phyloP scores from a whole-genome alignment of 2,113 vertebrate genomes.

The Myanophis thanlyinensis region DNA sequence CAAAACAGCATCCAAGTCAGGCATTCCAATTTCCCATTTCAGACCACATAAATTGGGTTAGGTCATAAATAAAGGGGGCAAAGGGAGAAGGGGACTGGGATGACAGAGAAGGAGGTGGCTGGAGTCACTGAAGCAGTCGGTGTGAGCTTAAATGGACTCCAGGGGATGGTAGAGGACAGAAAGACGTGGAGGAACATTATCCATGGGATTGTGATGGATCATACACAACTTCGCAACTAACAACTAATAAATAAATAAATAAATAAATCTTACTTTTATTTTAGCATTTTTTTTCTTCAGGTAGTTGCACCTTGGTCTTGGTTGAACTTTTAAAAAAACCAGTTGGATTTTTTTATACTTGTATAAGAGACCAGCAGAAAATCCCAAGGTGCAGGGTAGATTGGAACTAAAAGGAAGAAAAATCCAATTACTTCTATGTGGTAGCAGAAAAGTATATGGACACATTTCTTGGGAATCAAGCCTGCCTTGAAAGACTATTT shows the following conservation, averaged over 20 bases:
- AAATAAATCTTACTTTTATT: neutral
- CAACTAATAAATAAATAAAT: too few relatives aligned
- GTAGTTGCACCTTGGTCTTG: neutral
- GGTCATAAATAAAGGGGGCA: too few relatives aligned
- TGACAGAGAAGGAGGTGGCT: too few relatives aligned
- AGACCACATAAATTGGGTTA: neutral
- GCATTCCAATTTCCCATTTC: neutral
- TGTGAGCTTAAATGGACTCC: too few relatives aligned
- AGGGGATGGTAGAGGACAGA: too few relatives aligned
- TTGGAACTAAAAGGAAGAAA: neutral
- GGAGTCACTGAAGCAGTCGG: too few relatives aligned
- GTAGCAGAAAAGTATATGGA: neutral
- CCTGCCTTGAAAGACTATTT: neutral
- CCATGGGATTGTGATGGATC: too few relatives aligned
- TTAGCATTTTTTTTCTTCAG: neutral
- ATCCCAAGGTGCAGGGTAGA: neutral
- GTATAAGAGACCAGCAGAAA: neutral
- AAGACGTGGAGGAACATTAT: too few relatives aligned
- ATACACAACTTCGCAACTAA: too few relatives aligned
- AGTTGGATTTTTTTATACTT: neutral
- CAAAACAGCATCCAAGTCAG: neutral
- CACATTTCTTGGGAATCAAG: neutral
- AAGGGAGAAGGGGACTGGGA: too few relatives aligned
- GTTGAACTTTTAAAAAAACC: neutral
- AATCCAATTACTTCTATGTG: neutral